Evolutionary conservation across 2,113 vertebrate species (phyloP).

Genomic region (Psophia crepitans): DNA sequence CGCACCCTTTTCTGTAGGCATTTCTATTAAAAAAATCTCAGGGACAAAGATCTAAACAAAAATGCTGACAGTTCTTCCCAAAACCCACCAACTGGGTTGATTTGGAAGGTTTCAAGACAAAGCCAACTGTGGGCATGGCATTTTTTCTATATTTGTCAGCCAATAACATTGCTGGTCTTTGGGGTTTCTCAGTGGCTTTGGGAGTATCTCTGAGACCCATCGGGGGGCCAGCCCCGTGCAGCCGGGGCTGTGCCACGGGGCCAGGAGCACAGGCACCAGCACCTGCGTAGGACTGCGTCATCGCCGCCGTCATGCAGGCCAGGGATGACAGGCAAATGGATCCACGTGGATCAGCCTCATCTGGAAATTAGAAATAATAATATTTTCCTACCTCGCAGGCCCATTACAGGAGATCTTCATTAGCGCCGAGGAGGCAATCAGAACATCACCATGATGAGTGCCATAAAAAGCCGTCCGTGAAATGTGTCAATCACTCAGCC

Average conservation of each 20-base stretch:
- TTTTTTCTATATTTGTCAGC: neutral
- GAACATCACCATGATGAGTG: neutral
- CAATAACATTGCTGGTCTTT: neutral
- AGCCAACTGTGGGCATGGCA: neutral
- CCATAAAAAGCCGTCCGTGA: neutral
- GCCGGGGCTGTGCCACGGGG: rapidly evolving
- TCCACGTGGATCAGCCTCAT: neutral
- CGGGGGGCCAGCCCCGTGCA: rapidly evolving
- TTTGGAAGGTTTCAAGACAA: neutral
- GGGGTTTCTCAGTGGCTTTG: neutral
- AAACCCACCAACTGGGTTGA: neutral
- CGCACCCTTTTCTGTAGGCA: neutral
- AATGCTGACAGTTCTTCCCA: neutral
- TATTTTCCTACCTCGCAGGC: neutral
- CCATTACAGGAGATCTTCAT: neutral
- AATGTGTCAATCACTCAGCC: neutral
- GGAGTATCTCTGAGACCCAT: neutral
- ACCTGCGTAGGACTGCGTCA: neutral
- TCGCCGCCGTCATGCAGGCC: rapidly evolving
- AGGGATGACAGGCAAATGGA: neutral
- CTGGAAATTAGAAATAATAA: slow-evolving; percentile 29
- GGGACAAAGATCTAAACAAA: neutral
- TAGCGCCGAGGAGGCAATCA: neutral
- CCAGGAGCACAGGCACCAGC: neutral
- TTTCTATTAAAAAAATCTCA: neutral